Base-by-base conservation (phyloP, 2,797 vertebrate genomes). In the Gambusia yucatana region DNA sequence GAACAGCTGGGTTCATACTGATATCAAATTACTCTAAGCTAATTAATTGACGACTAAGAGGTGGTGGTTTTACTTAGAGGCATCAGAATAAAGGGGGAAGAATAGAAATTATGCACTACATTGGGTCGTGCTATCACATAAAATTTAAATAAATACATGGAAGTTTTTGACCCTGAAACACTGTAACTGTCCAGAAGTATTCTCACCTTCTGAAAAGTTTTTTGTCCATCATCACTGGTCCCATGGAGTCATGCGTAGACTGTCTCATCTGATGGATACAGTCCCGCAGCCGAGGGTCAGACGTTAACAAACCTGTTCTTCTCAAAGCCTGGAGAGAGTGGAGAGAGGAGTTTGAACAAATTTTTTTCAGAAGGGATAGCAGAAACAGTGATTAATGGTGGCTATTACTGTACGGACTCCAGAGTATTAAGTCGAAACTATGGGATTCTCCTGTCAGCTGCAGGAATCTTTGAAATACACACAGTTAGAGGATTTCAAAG, bases 261-360 rank as follows among this genome's bases (percentile, higher is more conserved):
- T 93, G 89, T 22, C 93, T 93, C 92, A 98, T 96, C 89, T 96
- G 95, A 80, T 28, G 90, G 93, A 98, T 94, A 77, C 96, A 97
- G 92, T 97, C 95, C 70, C 92, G 95, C 75, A 98, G 95, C 41
- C 97, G 94, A 43, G 97, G 97, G 89, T 98, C 97, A 63, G 97
- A 96, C 0, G 96, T 97, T 91, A 96, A 92, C 77, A 98, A 86
- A 47, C 97, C 97, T 1, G 96, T 97, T 87, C 94, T 96, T 88
- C 94, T 97, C 83, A 98, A 87, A 44, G 96, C 96, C 97, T 98
- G 86, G 3, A 69, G 72, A 84, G 1, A 6, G 36, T 14, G 57
- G 22, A 8, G 33, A 78, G 77, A 79, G 13, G 11, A 77, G 46
- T 80, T 77, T 46, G 1, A 65, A 63, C 3, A 72, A 39, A 73